These are phyloP conservation scores for Drosophila kuntzei DNA, from an alignment of 2,888 invertebrate genomes.

Conservation along the genomic window DNA sequence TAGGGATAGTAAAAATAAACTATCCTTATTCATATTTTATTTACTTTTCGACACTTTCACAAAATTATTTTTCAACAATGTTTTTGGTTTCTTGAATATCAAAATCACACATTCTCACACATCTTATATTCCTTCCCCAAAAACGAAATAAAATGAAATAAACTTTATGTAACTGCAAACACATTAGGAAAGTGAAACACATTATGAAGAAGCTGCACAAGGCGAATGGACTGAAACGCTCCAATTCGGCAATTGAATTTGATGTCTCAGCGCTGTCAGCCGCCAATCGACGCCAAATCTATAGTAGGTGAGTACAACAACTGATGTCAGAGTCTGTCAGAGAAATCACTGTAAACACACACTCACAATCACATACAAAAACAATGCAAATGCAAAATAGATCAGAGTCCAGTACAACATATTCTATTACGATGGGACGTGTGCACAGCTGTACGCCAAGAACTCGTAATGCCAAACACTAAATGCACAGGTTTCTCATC, in stretches of 20 bases:
- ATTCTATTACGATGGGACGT: slow-evolving; percentile 35
- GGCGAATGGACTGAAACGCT: slow-evolving; percentile 87
- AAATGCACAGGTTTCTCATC: slow-evolving; percentile 64
- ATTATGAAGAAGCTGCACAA: slow-evolving; percentile 86
- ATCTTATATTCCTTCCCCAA: slow-evolving; percentile 15
- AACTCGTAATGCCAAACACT: slow-evolving; percentile 30
- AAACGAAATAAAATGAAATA: neutral
- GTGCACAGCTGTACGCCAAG: slow-evolving; percentile 51
- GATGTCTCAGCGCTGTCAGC: slow-evolving; percentile 88
- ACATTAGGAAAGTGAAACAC: slow-evolving; percentile 85
- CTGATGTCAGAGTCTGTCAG: slow-evolving; percentile 30
- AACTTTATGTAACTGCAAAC: slow-evolving; percentile 22
- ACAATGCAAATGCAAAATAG: slow-evolving; percentile 21
- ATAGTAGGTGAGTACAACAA: slow-evolving; percentile 86
- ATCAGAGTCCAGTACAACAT: slow-evolving; percentile 38
- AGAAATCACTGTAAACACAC: slow-evolving; percentile 16
- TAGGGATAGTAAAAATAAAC: neutral
- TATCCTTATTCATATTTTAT: slow-evolving; percentile 1
- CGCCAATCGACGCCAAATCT: slow-evolving; percentile 88
- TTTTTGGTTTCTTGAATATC: slow-evolving; percentile 6
- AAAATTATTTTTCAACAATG: slow-evolving; percentile 9
- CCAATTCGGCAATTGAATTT: slow-evolving; percentile 90
- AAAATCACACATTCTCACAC: slow-evolving; percentile 34
- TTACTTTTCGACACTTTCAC: slow-evolving; percentile 41
- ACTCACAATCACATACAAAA: slow-evolving; percentile 5